Base-by-base conservation (phyloP, 92 coral and sea anemone genomes). In the Actinostola sp. region DNA sequence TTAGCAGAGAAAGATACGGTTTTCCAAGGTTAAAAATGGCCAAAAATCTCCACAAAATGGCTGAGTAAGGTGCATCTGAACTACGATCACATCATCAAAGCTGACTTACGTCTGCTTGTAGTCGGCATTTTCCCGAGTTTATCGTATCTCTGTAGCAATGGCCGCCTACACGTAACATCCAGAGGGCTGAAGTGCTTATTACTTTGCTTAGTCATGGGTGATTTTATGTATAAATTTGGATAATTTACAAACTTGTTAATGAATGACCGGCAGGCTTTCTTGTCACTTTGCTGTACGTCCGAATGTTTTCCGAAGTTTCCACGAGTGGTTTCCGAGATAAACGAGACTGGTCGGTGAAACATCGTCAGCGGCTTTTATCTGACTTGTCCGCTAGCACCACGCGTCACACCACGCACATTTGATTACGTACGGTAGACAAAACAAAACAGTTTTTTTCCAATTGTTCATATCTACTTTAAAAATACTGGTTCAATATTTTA, bases 291-390 rank as follows among this genome's bases (percentile, higher is more conserved):
- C 53, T 19, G 2, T 2, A 46, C 45, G 45, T 46, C 53, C 53
- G 53, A 46, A 46, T 46, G 15, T 46, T 46, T 46, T 46, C 53
- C 53, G 53, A 46, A 2, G n/a, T 46, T 19, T 13, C 45, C 3
- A 16, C 53, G 53, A 46, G 53, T 13, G 19, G 8, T 46, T 16
- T 46, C 53, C 53, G 53, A 46, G 97, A 91, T 49, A 91, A 91
- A 60, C 86, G 92, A 25, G 97, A 93, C 29, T 91, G 97, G 97
- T 91, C 88, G 45, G 92, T 93, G 5, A 66, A 87, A 21, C 97
- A 91, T 16, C 90, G 84, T 35, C n/a, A n/a, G n/a, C n/a, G n/a
- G n/a, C n/a, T n/a, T n/a, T n/a, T n/a, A n/a, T n/a, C n/a, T n/a
- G n/a, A n/a, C n/a, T n/a, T n/a, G n/a, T n/a, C n/a, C n/a, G 95